Percentiles rank a stretch among this genome's conserved stretches.
Evolutionary conservation across 1,140 invertebrate genomes (phyloP).

Genomic region (Tetramorium parvispinum): DNA sequence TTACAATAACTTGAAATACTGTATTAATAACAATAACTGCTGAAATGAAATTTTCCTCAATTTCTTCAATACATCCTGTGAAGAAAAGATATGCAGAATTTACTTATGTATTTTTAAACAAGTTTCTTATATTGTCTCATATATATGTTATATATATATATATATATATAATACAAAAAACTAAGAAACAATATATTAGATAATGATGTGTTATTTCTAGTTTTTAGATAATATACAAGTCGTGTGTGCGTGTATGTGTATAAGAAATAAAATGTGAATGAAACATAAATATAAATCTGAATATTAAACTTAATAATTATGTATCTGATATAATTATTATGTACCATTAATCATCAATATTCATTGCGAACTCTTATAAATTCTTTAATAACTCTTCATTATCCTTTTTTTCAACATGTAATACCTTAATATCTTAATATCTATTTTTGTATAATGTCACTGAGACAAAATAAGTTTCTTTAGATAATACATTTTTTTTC

Average conservation of each 20-base stretch:
- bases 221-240: neutral
- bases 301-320: neutral
- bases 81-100: slow-evolving; percentile 3
- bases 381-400: neutral
- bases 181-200: neutral
- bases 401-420: neutral
- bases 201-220: slow-evolving; percentile 12
- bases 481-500: neutral
- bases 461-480: neutral
- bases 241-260: neutral
- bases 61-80: slow-evolving; percentile 5
- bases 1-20: neutral
- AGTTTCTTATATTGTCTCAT: neutral
- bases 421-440: neutral
- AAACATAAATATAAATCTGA: neutral
- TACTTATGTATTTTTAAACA: neutral
- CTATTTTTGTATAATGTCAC: neutral
- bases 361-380: neutral
- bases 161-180: neutral
- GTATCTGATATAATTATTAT: neutral
- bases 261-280: neutral
- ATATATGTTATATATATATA: neutral
- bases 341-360: neutral
- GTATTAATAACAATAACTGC: slow-evolving; percentile 8
- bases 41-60: neutral